Evolutionary conservation across 2,888 invertebrate species (phyloP), one percentile per base, ranked within the genome.

Genomic region (Oxytorus armatus): DNA sequence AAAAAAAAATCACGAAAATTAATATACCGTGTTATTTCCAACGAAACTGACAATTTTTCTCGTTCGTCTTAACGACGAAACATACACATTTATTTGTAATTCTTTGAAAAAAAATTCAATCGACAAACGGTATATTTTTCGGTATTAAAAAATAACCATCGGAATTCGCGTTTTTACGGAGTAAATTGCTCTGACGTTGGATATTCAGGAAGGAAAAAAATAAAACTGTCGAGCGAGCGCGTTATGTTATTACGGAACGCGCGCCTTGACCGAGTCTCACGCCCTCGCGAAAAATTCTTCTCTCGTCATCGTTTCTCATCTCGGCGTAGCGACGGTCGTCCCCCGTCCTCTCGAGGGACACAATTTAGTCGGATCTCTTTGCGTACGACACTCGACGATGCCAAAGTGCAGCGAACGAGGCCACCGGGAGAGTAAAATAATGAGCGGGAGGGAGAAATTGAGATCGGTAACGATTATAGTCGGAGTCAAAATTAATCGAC

Each of bases 221-320:
- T 29, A 10, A 36, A 53, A 39, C 3, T 18, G 10, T 33, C 29
- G 25, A 33, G 29, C 33, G 33, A 18, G 14, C 29, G 36, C 25
- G 49, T 25, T 21, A 53, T 29, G 39, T 55, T 42, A 69, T 69
- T 69, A 69, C 42, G 55, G 68, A 18, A 69, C 47, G 55, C 49
- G 65, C 53, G 79, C 79, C 79, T 80, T 80, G 79, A 80, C 79
- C 79, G 79, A 76, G 72, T 80, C 76, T 76, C 79, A 80, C 79
- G 79, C 79, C 79, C 79, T 68, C 79, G 79, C 74, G 76, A 68
- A 80, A 80, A 80, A 72, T 63, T 76, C 61, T 68, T 72, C 76
- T 55, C 59, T 55, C 44, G 59, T 59, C 51, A 44, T 79, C 44
- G 33, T 47, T 25, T 42, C 25, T 29, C 63, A 61, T 69, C 21